Evolutionary conservation across 1,140 invertebrate species (phyloP).

Genomic region (Octopus bimaculoides): DNA sequence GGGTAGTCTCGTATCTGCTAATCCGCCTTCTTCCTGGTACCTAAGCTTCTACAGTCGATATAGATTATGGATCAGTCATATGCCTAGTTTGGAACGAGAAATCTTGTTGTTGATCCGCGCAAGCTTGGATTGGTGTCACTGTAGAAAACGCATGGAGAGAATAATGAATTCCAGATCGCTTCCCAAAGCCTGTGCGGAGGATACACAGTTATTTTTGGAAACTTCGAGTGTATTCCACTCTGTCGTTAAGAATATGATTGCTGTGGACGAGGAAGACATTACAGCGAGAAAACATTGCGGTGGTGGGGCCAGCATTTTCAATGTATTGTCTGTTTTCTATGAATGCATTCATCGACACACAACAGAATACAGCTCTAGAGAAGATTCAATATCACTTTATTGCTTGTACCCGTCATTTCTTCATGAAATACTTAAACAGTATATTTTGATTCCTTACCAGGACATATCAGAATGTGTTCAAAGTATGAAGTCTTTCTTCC

Average conservation of each 20-base stretch:
- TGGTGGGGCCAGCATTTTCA: not conserved
- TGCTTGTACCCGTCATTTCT: not conserved
- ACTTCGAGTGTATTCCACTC: not conserved
- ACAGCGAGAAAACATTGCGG: not conserved
- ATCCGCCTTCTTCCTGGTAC: not conserved
- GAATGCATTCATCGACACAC: not conserved
- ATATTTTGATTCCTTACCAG: too few species aligned
- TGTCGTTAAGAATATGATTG: not conserved
- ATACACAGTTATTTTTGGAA: not conserved
- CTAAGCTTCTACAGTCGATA: not conserved
- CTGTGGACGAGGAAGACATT: too few species aligned
- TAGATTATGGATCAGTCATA: not conserved
- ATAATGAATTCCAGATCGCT: not conserved
- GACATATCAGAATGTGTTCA: too few species aligned
- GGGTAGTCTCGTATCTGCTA: not conserved
- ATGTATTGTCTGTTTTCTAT: not conserved
- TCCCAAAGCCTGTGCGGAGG: not conserved
- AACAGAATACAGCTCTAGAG: not conserved
- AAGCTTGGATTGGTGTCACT: not conserved
- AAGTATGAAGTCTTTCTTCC: too few species aligned
- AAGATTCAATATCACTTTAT: not conserved
- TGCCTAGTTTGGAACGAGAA: not conserved
- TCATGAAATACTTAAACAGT: not conserved
- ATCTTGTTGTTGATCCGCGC: not conserved
- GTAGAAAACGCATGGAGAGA: not conserved